Conservation (phyloP, 2,113 vertebrate genomes). For the Petrocephalus microphthalmus region DNA sequence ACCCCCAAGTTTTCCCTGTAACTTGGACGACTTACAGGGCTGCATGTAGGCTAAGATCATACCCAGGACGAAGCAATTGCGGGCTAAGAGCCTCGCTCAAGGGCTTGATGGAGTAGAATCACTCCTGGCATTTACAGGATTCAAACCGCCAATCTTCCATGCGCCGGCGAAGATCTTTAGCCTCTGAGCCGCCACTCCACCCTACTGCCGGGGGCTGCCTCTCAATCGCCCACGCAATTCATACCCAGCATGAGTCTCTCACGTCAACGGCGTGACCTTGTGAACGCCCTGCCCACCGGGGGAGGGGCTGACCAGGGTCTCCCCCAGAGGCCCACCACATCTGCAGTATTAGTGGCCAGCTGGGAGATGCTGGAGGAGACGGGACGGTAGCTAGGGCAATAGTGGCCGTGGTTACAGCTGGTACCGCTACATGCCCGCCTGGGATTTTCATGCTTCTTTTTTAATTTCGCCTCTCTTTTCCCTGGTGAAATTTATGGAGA, state of each 20-base stretch:
- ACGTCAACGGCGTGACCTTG: background rate
- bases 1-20: too few species aligned
- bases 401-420: background rate
- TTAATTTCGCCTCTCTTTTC: background rate
- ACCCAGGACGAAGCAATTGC: too few species aligned
- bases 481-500: slow-evolving; percentile 9
- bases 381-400: background rate
- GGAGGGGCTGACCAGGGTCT: background rate
- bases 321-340: background rate
- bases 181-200: too few species aligned
- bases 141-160: too few species aligned
- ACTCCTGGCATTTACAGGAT: too few species aligned
- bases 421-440: background rate
- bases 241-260: background rate
- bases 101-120: too few species aligned
- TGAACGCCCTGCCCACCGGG: background rate
- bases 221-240: too few species aligned
- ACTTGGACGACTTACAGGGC: too few species aligned
- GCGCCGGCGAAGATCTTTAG: too few species aligned
- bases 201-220: too few species aligned
- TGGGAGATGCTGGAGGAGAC: background rate
- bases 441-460: background rate
- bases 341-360: background rate
- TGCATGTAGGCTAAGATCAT: too few species aligned
- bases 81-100: too few species aligned